Evolutionary conservation across 2,113 vertebrate genomes (phyloP).

Genomic region (Crotalus helleri): DNA sequence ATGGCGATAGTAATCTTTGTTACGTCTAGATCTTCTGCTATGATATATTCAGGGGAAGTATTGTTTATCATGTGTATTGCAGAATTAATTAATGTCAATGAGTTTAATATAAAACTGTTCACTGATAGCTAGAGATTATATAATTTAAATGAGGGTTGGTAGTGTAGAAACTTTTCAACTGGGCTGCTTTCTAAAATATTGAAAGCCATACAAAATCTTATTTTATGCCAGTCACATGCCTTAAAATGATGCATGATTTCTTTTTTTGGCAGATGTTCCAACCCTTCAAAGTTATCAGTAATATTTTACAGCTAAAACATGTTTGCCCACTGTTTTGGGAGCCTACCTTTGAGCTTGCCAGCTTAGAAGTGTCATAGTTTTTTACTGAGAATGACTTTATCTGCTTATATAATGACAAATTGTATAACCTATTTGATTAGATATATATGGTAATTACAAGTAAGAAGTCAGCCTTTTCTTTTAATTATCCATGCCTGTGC

Average conservation of each 20-base stretch:
- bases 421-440: constrained; percentile 38
- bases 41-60: not conserved
- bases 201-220: not conserved
- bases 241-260: not conserved
- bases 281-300: not conserved
- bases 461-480: constrained; percentile 30
- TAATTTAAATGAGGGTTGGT: not conserved
- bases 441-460: constrained; percentile 61
- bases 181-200: not conserved
- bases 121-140: not conserved
- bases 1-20: not conserved
- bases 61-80: not conserved
- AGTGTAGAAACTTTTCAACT: not conserved
- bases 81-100: not conserved
- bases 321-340: not conserved
- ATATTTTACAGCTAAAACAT: not conserved
- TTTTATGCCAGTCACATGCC: not conserved
- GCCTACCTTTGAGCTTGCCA: not conserved
- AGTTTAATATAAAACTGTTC: not conserved
- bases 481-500: constrained; percentile 31
- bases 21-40: not conserved
- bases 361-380: constrained; percentile 19
- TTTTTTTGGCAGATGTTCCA: not conserved
- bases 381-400: constrained; percentile 45
- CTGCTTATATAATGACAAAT: constrained; percentile 41